These are phyloP conservation scores for Cebidichthys violaceus DNA, from an alignment of 2,113 vertebrate genomes.

Conservation along the genomic window DNA sequence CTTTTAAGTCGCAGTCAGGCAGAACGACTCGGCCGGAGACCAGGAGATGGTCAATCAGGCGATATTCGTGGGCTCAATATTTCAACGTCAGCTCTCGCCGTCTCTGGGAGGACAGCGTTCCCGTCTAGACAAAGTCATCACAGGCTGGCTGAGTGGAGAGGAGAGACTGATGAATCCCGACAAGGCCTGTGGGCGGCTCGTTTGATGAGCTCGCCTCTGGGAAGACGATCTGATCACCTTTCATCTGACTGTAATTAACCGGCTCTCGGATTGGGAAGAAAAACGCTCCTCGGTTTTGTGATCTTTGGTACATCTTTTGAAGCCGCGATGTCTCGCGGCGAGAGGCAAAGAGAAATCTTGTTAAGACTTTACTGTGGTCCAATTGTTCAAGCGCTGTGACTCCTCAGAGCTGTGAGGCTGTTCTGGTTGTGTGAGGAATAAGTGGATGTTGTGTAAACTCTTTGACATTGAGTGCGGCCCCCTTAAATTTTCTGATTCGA, in stretches of 20 bases:
- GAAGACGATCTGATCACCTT: conserved; percentile 66
- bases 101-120: conserved; percentile 29
- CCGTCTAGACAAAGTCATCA: conserved; percentile 66
- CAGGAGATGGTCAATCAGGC: conserved; percentile 55
- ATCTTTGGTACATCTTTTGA: conserved; percentile 34
- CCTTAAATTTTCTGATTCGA: conserved; percentile 43
- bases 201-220: conserved; percentile 51
- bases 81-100: conserved; percentile 35
- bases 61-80: conserved; percentile 53
- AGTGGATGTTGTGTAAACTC: conserved; percentile 51
- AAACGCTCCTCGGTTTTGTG: conserved; percentile 27
- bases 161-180: conserved; percentile 70
- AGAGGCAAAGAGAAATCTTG: conserved; percentile 25
- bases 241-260: conserved; percentile 61
- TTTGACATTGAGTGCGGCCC: conserved; percentile 38
- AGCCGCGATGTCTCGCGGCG: background rate
- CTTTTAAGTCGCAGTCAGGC: conserved; percentile 16
- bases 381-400: conserved; percentile 26
- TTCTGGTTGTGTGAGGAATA: conserved; percentile 23
- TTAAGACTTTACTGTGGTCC: conserved; percentile 12
- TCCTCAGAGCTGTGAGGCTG: conserved; percentile 21
- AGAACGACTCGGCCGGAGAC: conserved; percentile 30
- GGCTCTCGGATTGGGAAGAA: conserved; percentile 32
- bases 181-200: conserved; percentile 49
- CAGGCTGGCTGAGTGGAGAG: conserved; percentile 35